Percentiles rank a stretch among this genome's conserved stretches.
phyloP scores from a whole-genome alignment of 1,140 invertebrate species.

The Cotesia typhae region DNA sequence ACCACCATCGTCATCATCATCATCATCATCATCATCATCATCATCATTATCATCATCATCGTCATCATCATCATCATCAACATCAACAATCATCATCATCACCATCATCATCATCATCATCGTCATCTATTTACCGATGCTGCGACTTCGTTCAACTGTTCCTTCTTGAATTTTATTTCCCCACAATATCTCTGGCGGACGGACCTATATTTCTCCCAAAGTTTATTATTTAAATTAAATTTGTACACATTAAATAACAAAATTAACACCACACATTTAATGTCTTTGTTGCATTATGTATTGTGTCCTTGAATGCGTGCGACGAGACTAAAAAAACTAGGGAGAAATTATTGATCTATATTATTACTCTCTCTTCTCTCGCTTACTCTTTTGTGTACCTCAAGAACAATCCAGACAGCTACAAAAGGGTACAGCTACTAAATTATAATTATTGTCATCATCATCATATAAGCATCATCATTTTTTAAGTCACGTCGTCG shows the following conservation, averaged over 20 bases:
- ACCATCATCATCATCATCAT: slow-evolving; percentile 34
- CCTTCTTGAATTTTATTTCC: slow-evolving; percentile 14
- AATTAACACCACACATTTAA: slow-evolving; percentile 5
- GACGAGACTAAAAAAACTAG: slow-evolving; percentile 3
- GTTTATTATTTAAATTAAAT: too few species aligned
- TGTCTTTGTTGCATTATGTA: neutral
- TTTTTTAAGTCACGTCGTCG: too few species aligned
- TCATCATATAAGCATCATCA: too few species aligned
- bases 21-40: slow-evolving; percentile 25
- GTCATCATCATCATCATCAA: slow-evolving; percentile 8
- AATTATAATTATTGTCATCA: neutral
- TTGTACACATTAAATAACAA: too few species aligned
- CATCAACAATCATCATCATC: slow-evolving; percentile 3
- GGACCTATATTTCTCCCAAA: slow-evolving; percentile 11
- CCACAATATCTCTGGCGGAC: slow-evolving; percentile 34
- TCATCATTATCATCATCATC: slow-evolving; percentile 36
- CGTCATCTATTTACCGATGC: neutral
- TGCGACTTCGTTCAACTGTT: too few species aligned
- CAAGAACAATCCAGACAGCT: neutral
- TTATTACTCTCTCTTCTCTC: neutral
- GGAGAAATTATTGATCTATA: slow-evolving; percentile 13
- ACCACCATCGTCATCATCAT: slow-evolving; percentile 41
- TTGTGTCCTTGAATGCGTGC: slow-evolving; percentile 16
- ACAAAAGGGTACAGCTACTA: neutral
- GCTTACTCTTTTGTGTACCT: neutral